phyloP scores from a whole-genome alignment of 2,888 invertebrate genomes.

The Drosophila bunnanda region DNA sequence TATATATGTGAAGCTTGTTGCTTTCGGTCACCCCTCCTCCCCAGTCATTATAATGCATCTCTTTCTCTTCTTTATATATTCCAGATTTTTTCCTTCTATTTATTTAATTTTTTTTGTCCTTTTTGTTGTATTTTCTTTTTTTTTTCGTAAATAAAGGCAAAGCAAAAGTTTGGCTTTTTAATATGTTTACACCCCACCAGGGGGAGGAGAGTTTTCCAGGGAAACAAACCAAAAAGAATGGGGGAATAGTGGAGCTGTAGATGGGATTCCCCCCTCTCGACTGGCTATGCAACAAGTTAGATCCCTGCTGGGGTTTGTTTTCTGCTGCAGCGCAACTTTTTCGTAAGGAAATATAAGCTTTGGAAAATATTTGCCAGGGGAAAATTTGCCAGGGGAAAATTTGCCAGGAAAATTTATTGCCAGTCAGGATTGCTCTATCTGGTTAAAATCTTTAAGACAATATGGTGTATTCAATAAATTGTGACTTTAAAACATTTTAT shows the following conservation, averaged over 20 bases:
- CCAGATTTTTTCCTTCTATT: conserved; percentile 38
- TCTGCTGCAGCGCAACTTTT: conserved; percentile 28
- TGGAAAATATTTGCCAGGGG: conserved; percentile 31
- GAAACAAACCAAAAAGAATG: conserved; percentile 30
- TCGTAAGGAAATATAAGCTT: conserved; percentile 31
- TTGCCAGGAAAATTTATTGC: too few species aligned
- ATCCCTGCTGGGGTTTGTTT: conserved; percentile 38
- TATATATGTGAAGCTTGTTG: conserved; percentile 40
- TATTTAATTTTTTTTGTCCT: conserved; percentile 21
- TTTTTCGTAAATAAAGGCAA: conserved; percentile 46
- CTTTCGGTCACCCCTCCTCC: conserved; percentile 34
- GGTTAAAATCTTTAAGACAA: too few species aligned
- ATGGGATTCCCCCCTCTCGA: background rate
- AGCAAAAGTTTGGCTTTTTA: conserved; percentile 53
- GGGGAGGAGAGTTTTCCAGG: conserved; percentile 20
- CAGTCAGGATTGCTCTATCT: too few species aligned
- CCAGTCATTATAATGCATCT: conserved; percentile 27
- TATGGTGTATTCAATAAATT: too few species aligned
- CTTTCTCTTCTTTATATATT: conserved; percentile 42
- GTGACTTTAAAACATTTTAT: too few species aligned
- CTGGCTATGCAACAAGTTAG: conserved; percentile 44
- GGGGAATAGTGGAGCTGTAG: background rate
- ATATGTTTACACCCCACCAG: conserved; percentile 40
- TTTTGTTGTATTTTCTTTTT: background rate
- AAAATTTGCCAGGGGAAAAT: conserved; percentile 35